These are phyloP conservation scores for Henicopernis longicauda DNA, from an alignment of 2,113 vertebrate genomes.

Conservation along the genomic window DNA sequence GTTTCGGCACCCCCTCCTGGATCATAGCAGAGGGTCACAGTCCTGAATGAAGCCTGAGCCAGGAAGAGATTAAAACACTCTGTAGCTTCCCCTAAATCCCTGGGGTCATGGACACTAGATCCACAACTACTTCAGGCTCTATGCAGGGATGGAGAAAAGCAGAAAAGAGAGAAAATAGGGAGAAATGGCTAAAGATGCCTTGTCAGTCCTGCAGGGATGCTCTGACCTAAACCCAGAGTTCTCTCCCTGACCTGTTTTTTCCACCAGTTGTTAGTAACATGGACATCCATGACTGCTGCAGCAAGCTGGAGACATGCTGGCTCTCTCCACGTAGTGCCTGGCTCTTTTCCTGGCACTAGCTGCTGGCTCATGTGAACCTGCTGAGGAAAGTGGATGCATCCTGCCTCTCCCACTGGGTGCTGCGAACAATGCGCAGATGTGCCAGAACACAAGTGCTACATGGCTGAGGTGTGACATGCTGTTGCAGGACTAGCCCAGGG, in stretches of 20 bases:
- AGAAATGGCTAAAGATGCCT: background rate
- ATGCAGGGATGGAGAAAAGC: background rate
- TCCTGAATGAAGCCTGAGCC: background rate
- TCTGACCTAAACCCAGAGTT: background rate
- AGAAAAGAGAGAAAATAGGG: background rate
- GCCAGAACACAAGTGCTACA: fast-evolving
- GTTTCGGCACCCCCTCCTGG: background rate
- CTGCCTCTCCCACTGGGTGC: background rate
- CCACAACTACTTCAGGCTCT: background rate
- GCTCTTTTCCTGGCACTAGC: background rate
- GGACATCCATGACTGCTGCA: background rate
- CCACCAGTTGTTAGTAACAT: background rate
- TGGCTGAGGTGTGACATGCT: fast-evolving
- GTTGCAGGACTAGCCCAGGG: background rate
- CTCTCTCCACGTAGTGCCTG: fast-evolving
- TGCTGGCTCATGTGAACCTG: background rate
- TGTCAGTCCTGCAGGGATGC: background rate
- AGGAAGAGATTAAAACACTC: background rate
- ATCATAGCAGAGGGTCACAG: background rate
- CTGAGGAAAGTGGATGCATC: fast-evolving
- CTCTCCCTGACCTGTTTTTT: background rate
- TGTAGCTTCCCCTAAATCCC: background rate
- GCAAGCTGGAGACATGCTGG: background rate
- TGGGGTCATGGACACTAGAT: background rate
- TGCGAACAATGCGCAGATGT: background rate